Evolutionary conservation across 2,113 vertebrate genomes (phyloP), one percentile per base, ranked within the genome.

Genomic region (Ageneiosus marmoratus): DNA sequence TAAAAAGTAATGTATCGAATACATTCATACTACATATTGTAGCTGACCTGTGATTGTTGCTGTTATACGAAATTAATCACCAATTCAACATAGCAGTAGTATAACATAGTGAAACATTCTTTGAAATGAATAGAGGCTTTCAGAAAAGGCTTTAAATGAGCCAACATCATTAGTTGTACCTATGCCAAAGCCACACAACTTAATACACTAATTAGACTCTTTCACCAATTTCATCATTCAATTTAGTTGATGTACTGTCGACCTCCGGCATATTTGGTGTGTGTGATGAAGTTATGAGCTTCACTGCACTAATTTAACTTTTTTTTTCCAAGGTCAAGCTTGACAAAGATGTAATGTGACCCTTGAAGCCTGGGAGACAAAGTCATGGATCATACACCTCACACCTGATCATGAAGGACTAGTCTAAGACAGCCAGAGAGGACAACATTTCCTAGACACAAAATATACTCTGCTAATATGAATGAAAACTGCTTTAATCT

Each of bases 271-370:
- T 86, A 78, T 89, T 92, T 80, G 70, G 58, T 46, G 75, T 46
- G 75, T 88, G 89, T 85, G 72, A 92, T 93, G 88, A 93, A 92
- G 91, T 90, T 91, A 93, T 90, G 88, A 91, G 91, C 90, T 91
- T 92, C 89, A 89, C 72, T 92, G 89, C 86, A 88, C 91, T 90
- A 90, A 93, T 94, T 89, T 91, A 89, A 90, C 89, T 91, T 85
- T 88, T 89, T 88, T 89, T 89, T 90, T 86, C 89, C 91, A 93
- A 94, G 91, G 93, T 93, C 90, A 93, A 86, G 84, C 87, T 88
- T 92, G 91, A 92, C 88, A 92, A 87, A 91, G 89, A 92, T 94
- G 90, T 91, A 92, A 91, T 92, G 88, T 90, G 92, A 93, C 90
- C 89, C 87, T 84, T 83, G 79, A 78, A 88, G 78, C 86, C 87